phyloP scores from a whole-genome alignment of 2,113 vertebrate genomes.

The Cichladusa arquata region DNA sequence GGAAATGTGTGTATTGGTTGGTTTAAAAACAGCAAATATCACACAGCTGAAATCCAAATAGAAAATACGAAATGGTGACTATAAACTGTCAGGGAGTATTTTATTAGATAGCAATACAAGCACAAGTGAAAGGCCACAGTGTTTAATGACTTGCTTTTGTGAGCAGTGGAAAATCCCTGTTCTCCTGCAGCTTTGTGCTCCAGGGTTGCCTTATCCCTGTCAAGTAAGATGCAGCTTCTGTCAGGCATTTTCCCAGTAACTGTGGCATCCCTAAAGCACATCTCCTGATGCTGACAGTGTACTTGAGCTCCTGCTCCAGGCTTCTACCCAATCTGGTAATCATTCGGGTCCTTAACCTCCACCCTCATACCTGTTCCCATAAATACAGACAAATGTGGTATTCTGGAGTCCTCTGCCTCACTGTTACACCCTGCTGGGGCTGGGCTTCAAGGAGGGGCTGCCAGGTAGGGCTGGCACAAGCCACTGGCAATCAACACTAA shows the following conservation, averaged over 20 bases:
- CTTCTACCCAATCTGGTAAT: neutral
- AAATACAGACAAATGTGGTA: neutral
- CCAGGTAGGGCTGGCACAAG: neutral
- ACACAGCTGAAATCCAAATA: neutral
- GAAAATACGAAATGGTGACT: neutral
- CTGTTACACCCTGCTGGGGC: neutral
- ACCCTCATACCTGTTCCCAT: neutral
- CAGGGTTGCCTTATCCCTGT: neutral
- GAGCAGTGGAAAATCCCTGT: constrained; percentile 24
- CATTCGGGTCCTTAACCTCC: accelerated
- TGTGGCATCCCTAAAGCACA: neutral
- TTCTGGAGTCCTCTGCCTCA: neutral
- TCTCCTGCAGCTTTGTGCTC: constrained; percentile 25
- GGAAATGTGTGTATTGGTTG: neutral
- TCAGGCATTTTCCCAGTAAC: neutral
- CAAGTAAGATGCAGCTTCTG: neutral
- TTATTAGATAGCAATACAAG: neutral
- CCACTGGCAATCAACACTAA: neutral
- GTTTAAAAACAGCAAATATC: neutral
- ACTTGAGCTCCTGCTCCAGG: neutral
- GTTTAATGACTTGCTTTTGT: neutral
- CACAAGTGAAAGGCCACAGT: neutral
- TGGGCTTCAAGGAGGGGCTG: neutral
- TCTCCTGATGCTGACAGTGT: neutral
- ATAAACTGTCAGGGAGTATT: neutral